Evolutionary conservation across 2,888 invertebrate genomes (phyloP).

Genomic region (Punctoribates punctum): DNA sequence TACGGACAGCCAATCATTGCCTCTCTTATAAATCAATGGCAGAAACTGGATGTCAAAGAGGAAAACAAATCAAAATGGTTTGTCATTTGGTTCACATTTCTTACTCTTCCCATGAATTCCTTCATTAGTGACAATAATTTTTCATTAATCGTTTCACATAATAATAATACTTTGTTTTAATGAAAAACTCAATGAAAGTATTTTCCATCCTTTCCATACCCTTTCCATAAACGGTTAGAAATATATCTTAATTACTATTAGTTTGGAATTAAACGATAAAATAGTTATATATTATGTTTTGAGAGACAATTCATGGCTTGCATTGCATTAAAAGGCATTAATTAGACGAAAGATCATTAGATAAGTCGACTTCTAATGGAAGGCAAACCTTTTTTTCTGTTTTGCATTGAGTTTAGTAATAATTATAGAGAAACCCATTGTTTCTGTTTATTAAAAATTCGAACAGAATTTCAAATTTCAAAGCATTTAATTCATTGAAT

Average conservation of each 20-base stretch:
- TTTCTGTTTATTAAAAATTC: background rate
- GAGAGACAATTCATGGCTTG: too few species aligned
- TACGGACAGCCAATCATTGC: conserved; percentile 21
- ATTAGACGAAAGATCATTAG: conserved; percentile 3
- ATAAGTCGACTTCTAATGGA: background rate
- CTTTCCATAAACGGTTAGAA: background rate
- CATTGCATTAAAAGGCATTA: background rate
- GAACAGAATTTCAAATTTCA: conserved; percentile 2
- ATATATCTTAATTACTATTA: too few species aligned
- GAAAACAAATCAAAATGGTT: conserved; percentile 21
- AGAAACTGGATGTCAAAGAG: conserved; percentile 1
- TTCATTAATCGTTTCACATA: too few species aligned
- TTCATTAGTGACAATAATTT: too few species aligned
- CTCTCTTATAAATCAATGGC: background rate
- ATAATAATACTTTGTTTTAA: too few species aligned
- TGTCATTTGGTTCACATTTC: background rate
- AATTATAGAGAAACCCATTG: background rate
- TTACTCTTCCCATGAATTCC: background rate
- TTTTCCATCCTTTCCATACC: background rate
- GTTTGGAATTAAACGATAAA: too few species aligned
- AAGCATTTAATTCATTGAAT: background rate
- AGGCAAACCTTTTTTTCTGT: background rate
- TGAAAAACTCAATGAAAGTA: too few species aligned
- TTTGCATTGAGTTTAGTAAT: background rate
- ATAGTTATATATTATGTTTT: too few species aligned